Evolutionary conservation across 2,113 vertebrate species (phyloP), one percentile per base, ranked within the genome.

Genomic region (Anarhynchus alexandrinus): DNA sequence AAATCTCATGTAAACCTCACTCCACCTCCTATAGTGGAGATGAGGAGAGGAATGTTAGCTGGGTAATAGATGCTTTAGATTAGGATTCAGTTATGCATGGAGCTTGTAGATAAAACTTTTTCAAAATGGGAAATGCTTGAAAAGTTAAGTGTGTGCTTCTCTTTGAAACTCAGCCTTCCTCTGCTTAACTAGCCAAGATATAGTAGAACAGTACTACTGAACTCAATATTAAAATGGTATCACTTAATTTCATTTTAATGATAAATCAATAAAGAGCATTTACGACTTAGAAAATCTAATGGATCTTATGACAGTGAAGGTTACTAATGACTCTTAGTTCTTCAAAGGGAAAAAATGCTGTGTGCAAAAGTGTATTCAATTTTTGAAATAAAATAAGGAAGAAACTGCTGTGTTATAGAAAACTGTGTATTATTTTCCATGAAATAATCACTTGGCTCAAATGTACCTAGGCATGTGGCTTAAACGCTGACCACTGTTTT

Each of bases 401-500:
- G 13, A 73, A 93, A 52, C 1, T 0, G 1, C 45, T 77, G 4
- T 72, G 9, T 66, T 52, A 43, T 5, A 23, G 36, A 77, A 54
- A 52, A 27, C 15, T 20, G 2, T 62, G 20, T 27, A 11, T 66
- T 79, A 52, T 65, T 83, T 91, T 79, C 30, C 2, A 32, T 57
- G 4, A 57, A 74, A 79, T 25, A 59, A 51, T 67, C 12, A 1
- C 13, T 84, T 76, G 47, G 6, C 18, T 93, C 51, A 55, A 30
- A 62, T 38, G 9, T 32, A 78, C n/a, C 26, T 38, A 47, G 52
- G 12, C 6, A 45, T 0, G 0, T n/a, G 10, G 9, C 10, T 91
- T 65, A 58, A 76, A 70, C 30, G 8, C 15, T 83, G 30, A 47
- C 6, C 4, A 21, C 5, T 30, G 4, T 55, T 38, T 47, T 67